These are phyloP conservation scores for Trachurus trachurus DNA, from an alignment of 2,797 vertebrate genomes.

Conservation along the genomic window DNA sequence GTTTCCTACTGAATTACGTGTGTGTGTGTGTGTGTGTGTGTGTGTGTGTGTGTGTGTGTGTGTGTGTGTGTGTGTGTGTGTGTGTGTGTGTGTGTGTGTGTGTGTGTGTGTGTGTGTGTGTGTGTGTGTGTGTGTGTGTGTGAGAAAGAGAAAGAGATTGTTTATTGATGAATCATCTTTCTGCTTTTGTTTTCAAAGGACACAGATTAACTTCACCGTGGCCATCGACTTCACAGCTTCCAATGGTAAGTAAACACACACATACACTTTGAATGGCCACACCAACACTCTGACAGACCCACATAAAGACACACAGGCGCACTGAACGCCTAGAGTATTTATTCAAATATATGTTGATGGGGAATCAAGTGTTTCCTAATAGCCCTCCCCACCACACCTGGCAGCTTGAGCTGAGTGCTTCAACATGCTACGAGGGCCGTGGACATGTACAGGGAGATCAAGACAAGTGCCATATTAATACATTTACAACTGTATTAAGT, in stretches of 20 bases:
- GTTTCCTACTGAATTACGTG: slow-evolving; percentile 2
- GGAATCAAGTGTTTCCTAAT: slow-evolving; percentile 69
- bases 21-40: background rate
- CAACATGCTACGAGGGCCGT: slow-evolving; percentile 59
- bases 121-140: slow-evolving; percentile 4
- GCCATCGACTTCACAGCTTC: slow-evolving; percentile 99
- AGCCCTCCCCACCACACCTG: slow-evolving; percentile 69
- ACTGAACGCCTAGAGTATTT: slow-evolving; percentile 33
- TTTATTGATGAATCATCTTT: slow-evolving; percentile 48
- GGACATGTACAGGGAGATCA: too few species aligned
- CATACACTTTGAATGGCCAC: background rate
- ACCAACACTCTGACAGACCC: slow-evolving; percentile 8
- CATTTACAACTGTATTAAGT: background rate
- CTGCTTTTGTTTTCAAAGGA: slow-evolving; percentile 88
- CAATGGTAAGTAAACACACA: slow-evolving; percentile 87
- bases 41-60: slow-evolving; percentile 1
- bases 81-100: background rate
- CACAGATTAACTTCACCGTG: slow-evolving; percentile 99
- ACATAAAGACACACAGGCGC: background rate
- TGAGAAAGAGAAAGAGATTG: background rate
- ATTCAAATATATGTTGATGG: slow-evolving; percentile 78
- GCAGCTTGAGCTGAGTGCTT: slow-evolving; percentile 53
- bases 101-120: background rate
- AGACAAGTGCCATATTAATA: slow-evolving; percentile 7
- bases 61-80: background rate